Evolutionary conservation across 2,797 vertebrate genomes (phyloP).

Genomic region (Rousettus madagascariensis): DNA sequence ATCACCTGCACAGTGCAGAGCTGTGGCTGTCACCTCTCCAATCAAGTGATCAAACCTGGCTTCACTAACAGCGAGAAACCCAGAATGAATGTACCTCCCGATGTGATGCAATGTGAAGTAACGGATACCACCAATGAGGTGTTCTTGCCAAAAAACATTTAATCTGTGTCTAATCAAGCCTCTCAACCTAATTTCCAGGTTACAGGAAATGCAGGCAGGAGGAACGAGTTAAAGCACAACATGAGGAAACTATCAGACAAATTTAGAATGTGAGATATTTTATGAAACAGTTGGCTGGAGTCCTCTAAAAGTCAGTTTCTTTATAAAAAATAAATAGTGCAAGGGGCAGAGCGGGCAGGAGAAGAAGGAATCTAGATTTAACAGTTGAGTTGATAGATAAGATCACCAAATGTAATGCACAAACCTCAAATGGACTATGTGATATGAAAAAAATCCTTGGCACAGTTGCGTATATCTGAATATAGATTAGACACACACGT

Average conservation of each 20-base stretch:
- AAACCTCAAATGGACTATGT: not conserved
- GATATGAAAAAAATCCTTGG: not conserved
- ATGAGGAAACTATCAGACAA: not conserved
- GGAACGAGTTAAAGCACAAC: not conserved
- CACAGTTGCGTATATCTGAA: not conserved
- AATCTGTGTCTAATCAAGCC: not conserved
- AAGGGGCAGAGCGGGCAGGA: not conserved
- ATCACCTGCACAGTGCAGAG: not conserved
- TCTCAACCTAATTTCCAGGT: not conserved
- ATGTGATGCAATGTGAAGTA: not conserved
- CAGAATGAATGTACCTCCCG: not conserved
- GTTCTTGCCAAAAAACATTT: not conserved
- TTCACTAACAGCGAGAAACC: not conserved
- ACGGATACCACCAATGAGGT: not conserved
- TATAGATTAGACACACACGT: not conserved
- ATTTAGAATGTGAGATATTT: not conserved
- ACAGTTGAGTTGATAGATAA: not conserved
- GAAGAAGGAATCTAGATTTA: not conserved
- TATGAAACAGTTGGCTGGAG: not conserved
- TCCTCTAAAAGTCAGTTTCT: constrained; percentile 4
- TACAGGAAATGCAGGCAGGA: not conserved
- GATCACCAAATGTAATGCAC: not conserved
- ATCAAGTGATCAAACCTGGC: not conserved
- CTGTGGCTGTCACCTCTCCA: not conserved
- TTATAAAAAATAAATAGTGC: not conserved